Percentiles rank a stretch among this genome's conserved stretches.
Conservation (phyloP, 1,140 invertebrate genomes). For the Cyclargus thomasi region DNA sequence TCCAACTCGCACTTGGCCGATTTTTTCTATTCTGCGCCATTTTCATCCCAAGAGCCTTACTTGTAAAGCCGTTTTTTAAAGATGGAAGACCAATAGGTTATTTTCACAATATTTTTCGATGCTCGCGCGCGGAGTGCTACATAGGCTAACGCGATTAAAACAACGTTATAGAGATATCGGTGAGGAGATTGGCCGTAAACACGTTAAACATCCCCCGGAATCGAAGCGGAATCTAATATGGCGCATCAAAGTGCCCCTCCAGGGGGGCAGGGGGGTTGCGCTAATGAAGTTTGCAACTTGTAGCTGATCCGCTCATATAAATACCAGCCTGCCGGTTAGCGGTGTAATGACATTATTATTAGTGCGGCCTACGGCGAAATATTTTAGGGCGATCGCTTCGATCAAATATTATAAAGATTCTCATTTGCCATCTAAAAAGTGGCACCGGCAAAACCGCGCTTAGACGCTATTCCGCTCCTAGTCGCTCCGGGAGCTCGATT, state of each 20-base stretch:
- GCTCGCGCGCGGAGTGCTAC: not conserved
- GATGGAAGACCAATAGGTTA: not conserved
- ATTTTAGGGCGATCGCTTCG: too few relatives aligned
- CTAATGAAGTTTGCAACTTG: constrained; percentile 11
- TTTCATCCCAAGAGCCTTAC: not conserved
- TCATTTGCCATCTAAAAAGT: too few relatives aligned
- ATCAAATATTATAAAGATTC: too few relatives aligned
- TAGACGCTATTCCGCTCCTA: too few relatives aligned
- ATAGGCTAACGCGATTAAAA: not conserved
- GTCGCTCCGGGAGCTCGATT: too few relatives aligned
- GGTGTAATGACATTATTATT: not conserved
- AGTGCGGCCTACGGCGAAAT: not conserved
- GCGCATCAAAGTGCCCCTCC: not conserved
- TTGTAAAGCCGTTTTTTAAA: not conserved
- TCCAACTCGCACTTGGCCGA: too few relatives aligned
- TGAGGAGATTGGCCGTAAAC: constrained; percentile 6
- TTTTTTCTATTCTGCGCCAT: too few relatives aligned
- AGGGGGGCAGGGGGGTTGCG: too few relatives aligned
- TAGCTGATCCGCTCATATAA: not conserved
- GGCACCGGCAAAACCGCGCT: too few relatives aligned
- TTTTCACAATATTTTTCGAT: not conserved
- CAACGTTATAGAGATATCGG: constrained; percentile 3
- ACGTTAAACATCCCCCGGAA: constrained; percentile 5
- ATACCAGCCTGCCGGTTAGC: not conserved
- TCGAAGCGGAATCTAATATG: constrained; percentile 4